Evolutionary conservation across 1,140 invertebrate species (phyloP), one percentile per base, ranked within the genome.

Genomic region (Kradibia gibbosae): DNA sequence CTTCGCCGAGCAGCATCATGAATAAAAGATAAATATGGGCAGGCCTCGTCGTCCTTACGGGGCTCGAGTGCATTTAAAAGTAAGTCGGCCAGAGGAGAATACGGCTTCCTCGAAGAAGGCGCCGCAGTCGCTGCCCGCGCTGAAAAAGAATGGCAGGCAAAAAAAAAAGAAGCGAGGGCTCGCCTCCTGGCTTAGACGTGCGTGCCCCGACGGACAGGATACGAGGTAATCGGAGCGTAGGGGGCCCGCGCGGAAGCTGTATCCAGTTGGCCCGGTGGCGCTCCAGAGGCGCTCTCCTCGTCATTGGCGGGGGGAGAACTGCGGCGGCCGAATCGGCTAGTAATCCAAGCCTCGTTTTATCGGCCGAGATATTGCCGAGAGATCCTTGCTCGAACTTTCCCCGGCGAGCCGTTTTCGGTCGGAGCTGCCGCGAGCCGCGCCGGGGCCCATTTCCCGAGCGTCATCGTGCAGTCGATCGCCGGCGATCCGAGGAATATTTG

Each of bases 281-380:
- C 17, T 2, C 36, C 17, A 48, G 28, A 8, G 17, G 45, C 57
- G 75, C 60, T 81, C 62, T 74, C 71, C 65, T 81, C 62, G 76
- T 50, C 80, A 76, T 75, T 73, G n/a, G n/a, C n/a, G n/a, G n/a
- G n/a, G n/a, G n/a, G n/a, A n/a, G n/a, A n/a, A n/a, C n/a, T n/a
- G 67, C 45, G 45, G 79, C 17, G 36, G 72, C 67, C 70, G 76
- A 81, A 81, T 81, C 72, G 76, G 42, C 57, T n/a, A 45, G 31
- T 70, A 76, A 70, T 73, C 70, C 72, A 81, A 75, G 75, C 80
- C 75, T 81, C 80, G 72, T 76, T n/a, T n/a, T 76, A 76, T 76
- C 70, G 55, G 55, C 39, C 55, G 25, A 45, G 17, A 50, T 55
- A 22, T 45, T 53, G 36, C 48, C 39, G 42, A 62, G 55, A 7